Evolutionary conservation across 2,113 vertebrate species (phyloP).

Genomic region (Pandion haliaetus): DNA sequence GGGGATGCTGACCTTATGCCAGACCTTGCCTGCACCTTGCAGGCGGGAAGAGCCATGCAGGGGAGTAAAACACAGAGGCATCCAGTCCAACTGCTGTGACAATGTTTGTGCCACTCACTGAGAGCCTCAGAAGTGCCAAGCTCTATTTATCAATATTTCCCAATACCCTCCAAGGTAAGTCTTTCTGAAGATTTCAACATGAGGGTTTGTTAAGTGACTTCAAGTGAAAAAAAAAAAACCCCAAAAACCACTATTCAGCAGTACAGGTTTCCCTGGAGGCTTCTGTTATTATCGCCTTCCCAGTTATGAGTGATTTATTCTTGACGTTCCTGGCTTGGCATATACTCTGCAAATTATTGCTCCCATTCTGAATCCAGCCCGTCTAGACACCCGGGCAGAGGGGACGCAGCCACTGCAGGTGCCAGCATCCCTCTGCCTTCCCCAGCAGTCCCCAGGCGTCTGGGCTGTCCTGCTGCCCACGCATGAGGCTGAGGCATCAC

Average conservation of each 20-base stretch:
- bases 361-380: background rate
- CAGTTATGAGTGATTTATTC: conserved; percentile 10
- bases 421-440: background rate
- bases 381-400: rapidly evolving
- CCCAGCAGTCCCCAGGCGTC: background rate
- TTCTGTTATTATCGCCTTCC: background rate
- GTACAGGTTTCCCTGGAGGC: background rate
- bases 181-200: conserved; percentile 31
- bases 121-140: background rate
- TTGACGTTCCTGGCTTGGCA: background rate
- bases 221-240: background rate
- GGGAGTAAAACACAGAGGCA: background rate
- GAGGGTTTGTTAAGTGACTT: conserved; percentile 23
- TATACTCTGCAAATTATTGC: background rate
- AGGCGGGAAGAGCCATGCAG: background rate
- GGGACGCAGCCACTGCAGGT: background rate
- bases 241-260: background rate
- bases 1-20: background rate
- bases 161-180: background rate
- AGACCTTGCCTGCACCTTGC: background rate
- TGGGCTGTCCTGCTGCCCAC: background rate
- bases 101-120: background rate
- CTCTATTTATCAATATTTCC: conserved; percentile 53
- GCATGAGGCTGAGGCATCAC: background rate
- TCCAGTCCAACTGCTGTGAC: background rate